These are phyloP conservation scores for Anomalospiza imberbis DNA, from an alignment of 2,797 vertebrate genomes.

Conservation along the genomic window DNA sequence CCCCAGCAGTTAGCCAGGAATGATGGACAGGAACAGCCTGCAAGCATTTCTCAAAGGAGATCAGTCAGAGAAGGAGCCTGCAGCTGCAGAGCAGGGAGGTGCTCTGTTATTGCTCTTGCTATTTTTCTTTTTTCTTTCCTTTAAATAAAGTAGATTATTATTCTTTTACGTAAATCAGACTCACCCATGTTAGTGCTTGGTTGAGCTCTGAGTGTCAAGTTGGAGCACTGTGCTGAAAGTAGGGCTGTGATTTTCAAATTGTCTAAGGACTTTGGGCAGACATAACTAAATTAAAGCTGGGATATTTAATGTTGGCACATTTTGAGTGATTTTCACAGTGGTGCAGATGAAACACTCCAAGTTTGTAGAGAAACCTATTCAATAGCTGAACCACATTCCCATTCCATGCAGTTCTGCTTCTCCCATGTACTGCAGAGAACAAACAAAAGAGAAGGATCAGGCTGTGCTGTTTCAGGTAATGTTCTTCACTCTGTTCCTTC, in stretches of 20 bases:
- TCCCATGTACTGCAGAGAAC: not conserved
- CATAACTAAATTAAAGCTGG: not conserved
- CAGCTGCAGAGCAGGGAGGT: not conserved
- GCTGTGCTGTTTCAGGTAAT: not conserved
- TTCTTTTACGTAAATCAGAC: not conserved
- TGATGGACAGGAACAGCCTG: not conserved
- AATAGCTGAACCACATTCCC: not conserved
- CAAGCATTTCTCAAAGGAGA: not conserved
- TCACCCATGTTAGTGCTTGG: not conserved
- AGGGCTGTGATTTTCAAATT: not conserved
- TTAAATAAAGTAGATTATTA: not conserved
- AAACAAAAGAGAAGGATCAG: not conserved
- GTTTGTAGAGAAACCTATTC: not conserved
- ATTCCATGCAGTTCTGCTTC: not conserved
- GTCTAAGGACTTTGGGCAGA: not conserved
- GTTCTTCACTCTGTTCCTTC: not conserved
- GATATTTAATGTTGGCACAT: not conserved
- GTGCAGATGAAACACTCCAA: not conserved
- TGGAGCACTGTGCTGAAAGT: not conserved
- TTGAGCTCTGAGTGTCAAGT: not conserved
- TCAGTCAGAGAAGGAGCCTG: not conserved
- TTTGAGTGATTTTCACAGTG: not conserved
- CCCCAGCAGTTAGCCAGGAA: not conserved
- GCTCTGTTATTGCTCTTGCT: not conserved
- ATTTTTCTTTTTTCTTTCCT: not conserved